Conservation (phyloP, 2,797 vertebrate species). For the Pseudochaenichthys georgianus region DNA sequence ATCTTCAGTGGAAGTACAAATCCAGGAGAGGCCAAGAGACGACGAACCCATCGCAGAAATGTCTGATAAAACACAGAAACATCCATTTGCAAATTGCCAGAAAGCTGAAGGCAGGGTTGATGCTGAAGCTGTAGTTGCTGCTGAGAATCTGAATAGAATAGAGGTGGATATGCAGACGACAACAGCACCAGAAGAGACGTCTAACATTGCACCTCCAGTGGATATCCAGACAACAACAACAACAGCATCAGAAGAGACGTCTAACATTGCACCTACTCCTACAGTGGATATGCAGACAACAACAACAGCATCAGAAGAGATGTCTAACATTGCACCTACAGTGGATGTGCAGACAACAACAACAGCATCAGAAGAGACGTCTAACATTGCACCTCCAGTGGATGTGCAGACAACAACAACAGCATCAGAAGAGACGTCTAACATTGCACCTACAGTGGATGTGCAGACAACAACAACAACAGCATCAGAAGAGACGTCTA, state of each 20-base stretch:
- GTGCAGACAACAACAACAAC: background rate
- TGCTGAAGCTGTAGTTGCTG: conserved; percentile 19
- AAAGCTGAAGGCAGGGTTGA: conserved; percentile 2
- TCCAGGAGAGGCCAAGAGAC: conserved; percentile 17
- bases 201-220: background rate
- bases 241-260: conserved; percentile 22
- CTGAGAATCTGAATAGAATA: conserved; percentile 14
- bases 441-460: background rate
- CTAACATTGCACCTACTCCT: background rate
- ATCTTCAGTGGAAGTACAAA: conserved; percentile 30
- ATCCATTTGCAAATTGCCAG: conserved; percentile 9
- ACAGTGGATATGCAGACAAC: background rate
- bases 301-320: conserved; percentile 17
- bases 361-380: conserved; percentile 22
- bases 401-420: background rate
- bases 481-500: conserved; percentile 24
- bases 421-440: conserved; percentile 24
- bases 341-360: background rate
- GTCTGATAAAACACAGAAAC: conserved; percentile 13
- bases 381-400: background rate
- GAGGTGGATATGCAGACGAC: conserved; percentile 20
- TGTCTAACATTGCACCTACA: background rate
- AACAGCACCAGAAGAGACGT: conserved; percentile 21
- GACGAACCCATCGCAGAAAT: conserved; percentile 1
- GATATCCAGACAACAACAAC: background rate